Evolutionary conservation across 2,888 invertebrate species (phyloP).

Genomic region (Deilephila elpenor): DNA sequence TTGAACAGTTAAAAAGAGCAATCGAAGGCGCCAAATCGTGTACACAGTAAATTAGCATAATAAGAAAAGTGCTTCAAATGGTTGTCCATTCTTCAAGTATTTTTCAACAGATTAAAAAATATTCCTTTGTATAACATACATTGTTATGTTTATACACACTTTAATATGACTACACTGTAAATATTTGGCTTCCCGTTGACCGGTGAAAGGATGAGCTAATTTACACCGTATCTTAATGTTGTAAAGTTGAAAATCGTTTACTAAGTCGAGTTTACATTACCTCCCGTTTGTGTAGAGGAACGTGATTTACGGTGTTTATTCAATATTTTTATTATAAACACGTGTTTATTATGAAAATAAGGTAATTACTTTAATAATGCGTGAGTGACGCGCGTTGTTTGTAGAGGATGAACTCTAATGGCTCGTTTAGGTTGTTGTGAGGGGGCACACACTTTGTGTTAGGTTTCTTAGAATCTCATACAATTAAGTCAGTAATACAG

Average conservation of each 20-base stretch:
- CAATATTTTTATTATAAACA: slow-evolving; percentile 26
- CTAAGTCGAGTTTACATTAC: background rate
- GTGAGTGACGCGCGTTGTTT: background rate
- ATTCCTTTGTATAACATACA: slow-evolving; percentile 15
- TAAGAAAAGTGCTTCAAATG: background rate
- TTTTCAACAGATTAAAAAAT: slow-evolving; percentile 20
- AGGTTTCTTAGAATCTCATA: background rate
- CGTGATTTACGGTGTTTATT: slow-evolving; percentile 23
- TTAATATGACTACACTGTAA: slow-evolving; percentile 19
- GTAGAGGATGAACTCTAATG: slow-evolving; percentile 5
- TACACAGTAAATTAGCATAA: background rate
- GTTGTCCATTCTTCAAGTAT: slow-evolving; percentile 6
- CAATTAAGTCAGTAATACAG: background rate
- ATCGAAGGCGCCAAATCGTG: background rate
- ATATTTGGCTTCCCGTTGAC: slow-evolving; percentile 12
- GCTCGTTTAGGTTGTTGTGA: background rate
- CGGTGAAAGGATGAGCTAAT: background rate
- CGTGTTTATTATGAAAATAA: slow-evolving; percentile 18
- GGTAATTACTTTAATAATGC: slow-evolving; percentile 1
- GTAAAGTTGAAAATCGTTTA: background rate
- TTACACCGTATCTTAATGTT: background rate
- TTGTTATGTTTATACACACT: slow-evolving; percentile 25
- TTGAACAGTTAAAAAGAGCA: background rate
- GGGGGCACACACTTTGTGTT: background rate
- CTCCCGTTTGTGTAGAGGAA: slow-evolving; percentile 11